phyloP scores from a whole-genome alignment of 2,797 vertebrate genomes.

The Scolopax rusticola region DNA sequence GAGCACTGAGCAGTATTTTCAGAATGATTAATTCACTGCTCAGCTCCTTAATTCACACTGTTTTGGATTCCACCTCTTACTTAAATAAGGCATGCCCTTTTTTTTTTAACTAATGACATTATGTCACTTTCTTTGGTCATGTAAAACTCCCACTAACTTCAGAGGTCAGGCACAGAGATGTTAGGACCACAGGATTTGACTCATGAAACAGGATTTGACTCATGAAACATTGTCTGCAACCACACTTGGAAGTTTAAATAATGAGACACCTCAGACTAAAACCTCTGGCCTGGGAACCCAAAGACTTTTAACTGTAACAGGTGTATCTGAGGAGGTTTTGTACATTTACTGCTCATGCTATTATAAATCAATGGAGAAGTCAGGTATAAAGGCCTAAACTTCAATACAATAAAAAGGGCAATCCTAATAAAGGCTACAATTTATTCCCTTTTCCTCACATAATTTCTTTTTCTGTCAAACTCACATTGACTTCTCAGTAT shows the following conservation, averaged over 20 bases:
- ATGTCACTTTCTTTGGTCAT: background rate
- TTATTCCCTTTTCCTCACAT: background rate
- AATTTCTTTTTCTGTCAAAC: background rate
- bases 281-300: background rate
- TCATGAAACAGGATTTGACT: background rate
- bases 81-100: background rate
- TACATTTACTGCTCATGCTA: background rate
- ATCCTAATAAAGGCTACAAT: background rate
- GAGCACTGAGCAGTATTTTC: background rate
- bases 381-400: background rate
- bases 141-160: background rate
- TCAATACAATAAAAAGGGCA: background rate
- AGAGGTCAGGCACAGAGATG: background rate
- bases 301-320: background rate
- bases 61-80: background rate
- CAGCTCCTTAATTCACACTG: background rate
- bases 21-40: background rate
- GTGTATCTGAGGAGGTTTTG: background rate
- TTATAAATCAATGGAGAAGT: background rate
- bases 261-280: background rate
- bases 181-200: background rate
- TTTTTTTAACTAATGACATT: background rate
- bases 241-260: background rate
- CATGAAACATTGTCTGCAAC: background rate
- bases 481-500: background rate